Base-by-base conservation (phyloP, 2,888 invertebrate species). In the Malacosoma neustria region DNA sequence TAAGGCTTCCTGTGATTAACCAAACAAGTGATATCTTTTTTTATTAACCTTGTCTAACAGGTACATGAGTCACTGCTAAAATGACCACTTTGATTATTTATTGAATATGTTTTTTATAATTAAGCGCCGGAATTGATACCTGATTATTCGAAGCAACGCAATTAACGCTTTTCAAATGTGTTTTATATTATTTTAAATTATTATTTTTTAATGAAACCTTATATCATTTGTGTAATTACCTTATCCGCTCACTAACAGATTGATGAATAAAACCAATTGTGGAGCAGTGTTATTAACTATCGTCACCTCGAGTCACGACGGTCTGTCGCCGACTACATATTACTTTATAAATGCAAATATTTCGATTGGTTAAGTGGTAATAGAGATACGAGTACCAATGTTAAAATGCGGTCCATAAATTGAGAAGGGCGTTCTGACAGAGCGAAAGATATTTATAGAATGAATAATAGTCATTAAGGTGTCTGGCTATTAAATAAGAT, bases 181-280 rank as follows among this genome's bases (percentile, higher is more conserved):
- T 29, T 29, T 15, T 22, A 34, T 12, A 34, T 29, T 12, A 29
- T 13, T 7, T 11, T 34, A 34, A 13, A n/a, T 29, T 34, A 1
- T 6, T 29, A 29, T 29, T 34, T 34, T 29, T 29, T 29, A 34
- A 29, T 29, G 29, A 22, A 6, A 22, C 22, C 5, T 22, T 22
- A 11, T 29, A 29, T 13, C 6, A 12, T 34, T 29, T 34, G 13
- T 9, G 5, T 22, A 22, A 22, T 22, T 22, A 4, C 22, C 5
- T 7, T 22, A 22, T 22, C 22, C 22, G 22, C 22, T 22, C 4
- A 22, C 22, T 35, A 13, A 34, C 33, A 14, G 29, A 11, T 36
- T 43, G 42, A 43, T 49, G 48, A 49, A 49, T 46, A 22, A n/a
- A n/a, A n/a, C n/a, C n/a, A n/a, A 22, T 9, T 22, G 22, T 22